Evolutionary conservation across 2,797 vertebrate species (phyloP), one percentile per base, ranked within the genome.

Genomic region (Platalea minor): DNA sequence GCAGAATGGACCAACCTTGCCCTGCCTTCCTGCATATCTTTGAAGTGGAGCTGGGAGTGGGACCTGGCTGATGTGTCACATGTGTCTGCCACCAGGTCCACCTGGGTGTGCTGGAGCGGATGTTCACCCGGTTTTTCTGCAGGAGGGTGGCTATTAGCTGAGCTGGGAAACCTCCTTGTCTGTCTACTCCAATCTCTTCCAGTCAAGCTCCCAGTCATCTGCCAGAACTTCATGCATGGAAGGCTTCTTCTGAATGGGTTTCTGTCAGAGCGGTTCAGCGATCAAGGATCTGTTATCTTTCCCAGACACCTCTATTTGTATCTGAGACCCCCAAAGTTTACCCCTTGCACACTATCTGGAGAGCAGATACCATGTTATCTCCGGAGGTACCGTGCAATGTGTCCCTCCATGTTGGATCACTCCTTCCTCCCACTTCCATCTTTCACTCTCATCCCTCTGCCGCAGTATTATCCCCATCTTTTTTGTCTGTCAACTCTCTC

Each of bases 321-420:
- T 67, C 28, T 72, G 79, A 91, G 69, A 81, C 61, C 6, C 19
- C 23, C 16, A 25, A 28, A 56, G 37, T 53, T 89, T 70, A 67
- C 3, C 5, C 28, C 7, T 80, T 69, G 19, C 26, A 53, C 6
- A 0, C 50, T 75, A 23, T 74, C 75, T 89, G 64, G 50, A 68
- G 54, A 59, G 35, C 43, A n/a, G 67, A 41, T 35, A 25, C 3
- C 6, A 1, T 28, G 9, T 56, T 86, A 13, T 39, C 74, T 67
- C 63, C 0, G 0, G 60, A 69, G 51, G 31, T 53, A 11, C 45
- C 41, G 20, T 78, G 59, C 37, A 43, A 4, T 7, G 6, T 39
- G 33, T 50, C 16, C 20, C 41, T 31, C 35, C 25, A 0, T 25
- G 13, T 56, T 78, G 63, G 69, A 76, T 85, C 57, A 12, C 41